These are phyloP conservation scores for Argentina silus DNA, from an alignment of 2,797 vertebrate species.

Conservation along the genomic window DNA sequence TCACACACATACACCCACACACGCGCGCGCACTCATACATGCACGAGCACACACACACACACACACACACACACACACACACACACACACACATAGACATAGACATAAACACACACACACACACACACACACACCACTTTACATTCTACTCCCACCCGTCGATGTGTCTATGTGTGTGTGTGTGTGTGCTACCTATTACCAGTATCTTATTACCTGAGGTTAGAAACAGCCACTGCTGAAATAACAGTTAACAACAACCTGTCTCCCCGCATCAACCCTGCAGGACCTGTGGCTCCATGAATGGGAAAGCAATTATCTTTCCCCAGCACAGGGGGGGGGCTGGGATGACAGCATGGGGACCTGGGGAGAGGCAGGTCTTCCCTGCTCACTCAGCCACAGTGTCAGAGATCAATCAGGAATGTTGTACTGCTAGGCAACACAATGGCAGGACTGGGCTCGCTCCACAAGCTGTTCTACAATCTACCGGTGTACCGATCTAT, in stretches of 20 bases:
- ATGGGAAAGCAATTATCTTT: conserved; percentile 27
- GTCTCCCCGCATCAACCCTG: conserved; percentile 13
- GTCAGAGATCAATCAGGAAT: conserved; percentile 28
- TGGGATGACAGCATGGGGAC: neutral
- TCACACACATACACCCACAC: neutral
- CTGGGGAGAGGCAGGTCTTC: neutral
- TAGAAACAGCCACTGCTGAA: conserved; percentile 15
- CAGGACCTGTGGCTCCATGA: conserved; percentile 14
- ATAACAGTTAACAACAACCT: neutral
- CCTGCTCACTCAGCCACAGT: conserved; percentile 36
- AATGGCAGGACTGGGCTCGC: conserved; percentile 5
- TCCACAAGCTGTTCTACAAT: neutral
- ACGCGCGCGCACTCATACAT: neutral
- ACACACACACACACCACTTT: conserved; percentile 10
- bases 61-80: neutral
- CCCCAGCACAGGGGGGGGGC: neutral
- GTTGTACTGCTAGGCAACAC: conserved; percentile 17
- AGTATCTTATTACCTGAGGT: neutral
- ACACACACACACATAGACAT: conserved; percentile 16
- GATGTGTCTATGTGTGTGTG: neutral
- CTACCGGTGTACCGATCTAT: neutral
- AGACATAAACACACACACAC: conserved; percentile 34
- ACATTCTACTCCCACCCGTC: neutral
- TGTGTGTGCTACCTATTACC: neutral
- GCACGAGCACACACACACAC: neutral